Conservation (phyloP, 2,113 vertebrate genomes). For the Varanus salvator region DNA sequence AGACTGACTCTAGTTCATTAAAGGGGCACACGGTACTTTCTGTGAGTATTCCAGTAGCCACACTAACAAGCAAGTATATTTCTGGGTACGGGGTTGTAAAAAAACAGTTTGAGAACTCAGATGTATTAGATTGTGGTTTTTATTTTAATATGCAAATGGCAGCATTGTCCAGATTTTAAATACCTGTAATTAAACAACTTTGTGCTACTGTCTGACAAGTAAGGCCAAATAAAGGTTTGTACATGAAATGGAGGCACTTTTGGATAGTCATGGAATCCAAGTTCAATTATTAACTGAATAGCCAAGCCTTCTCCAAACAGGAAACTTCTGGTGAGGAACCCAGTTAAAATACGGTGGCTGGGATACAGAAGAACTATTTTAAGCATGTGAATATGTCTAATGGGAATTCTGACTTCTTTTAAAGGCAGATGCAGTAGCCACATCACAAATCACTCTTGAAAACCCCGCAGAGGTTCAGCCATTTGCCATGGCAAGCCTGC, state of each 20-base stretch:
- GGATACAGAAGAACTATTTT: neutral
- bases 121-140: constrained; percentile 37
- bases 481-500: neutral
- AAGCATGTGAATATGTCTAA: neutral
- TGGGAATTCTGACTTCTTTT: neutral
- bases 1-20: neutral
- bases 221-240: constrained; percentile 56
- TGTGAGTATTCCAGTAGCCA: neutral
- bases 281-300: constrained; percentile 32
- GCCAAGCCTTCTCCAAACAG: constrained; percentile 9
- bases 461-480: neutral
- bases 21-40: neutral
- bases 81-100: constrained; percentile 37
- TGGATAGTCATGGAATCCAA: constrained; percentile 25
- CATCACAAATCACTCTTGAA: neutral
- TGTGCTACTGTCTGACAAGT: constrained; percentile 51
- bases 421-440: neutral
- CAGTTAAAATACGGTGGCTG: neutral
- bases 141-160: constrained; percentile 39
- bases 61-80: neutral
- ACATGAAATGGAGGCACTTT: constrained; percentile 65
- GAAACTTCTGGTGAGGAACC: neutral
- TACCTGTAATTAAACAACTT: constrained; percentile 41
- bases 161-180: constrained; percentile 37
- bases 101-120: constrained; percentile 23